phyloP scores from a whole-genome alignment of 2,113 vertebrate genomes.

The Callospermophilus lateralis region DNA sequence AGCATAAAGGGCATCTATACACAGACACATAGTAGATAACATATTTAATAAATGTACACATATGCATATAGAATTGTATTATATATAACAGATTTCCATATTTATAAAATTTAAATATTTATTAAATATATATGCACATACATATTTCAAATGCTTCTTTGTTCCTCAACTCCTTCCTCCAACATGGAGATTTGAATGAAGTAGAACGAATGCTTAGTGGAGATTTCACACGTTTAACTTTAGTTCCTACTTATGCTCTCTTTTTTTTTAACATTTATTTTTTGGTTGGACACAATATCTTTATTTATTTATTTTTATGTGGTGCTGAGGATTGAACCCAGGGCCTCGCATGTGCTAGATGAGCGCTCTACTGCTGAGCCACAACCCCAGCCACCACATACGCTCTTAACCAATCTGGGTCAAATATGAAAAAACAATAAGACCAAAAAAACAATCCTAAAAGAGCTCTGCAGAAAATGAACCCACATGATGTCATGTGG shows the following conservation, averaged over 20 bases:
- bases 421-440: not conserved
- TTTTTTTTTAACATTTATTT: too few relatives aligned
- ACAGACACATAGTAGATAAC: not conserved
- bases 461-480: not conserved
- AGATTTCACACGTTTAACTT: slow-evolving; percentile 19
- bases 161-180: not conserved
- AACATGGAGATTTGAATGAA: slow-evolving; percentile 5
- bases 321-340: too few relatives aligned
- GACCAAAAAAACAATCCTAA: not conserved
- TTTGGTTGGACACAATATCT: too few relatives aligned
- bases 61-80: not conserved
- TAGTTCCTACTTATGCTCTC: not conserved
- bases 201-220: not conserved
- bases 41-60: not conserved
- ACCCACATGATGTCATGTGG: not conserved
- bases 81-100: not conserved
- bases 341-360: too few relatives aligned
- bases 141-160: not conserved
- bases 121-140: not conserved
- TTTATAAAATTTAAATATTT: not conserved
- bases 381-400: not conserved
- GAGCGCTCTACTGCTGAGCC: too few relatives aligned
- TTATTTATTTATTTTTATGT: too few relatives aligned
- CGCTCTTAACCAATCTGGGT: not conserved
- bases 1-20: not conserved